Conservation (phyloP, 2,797 vertebrate species). For the Oreonectes daqikongensis region DNA sequence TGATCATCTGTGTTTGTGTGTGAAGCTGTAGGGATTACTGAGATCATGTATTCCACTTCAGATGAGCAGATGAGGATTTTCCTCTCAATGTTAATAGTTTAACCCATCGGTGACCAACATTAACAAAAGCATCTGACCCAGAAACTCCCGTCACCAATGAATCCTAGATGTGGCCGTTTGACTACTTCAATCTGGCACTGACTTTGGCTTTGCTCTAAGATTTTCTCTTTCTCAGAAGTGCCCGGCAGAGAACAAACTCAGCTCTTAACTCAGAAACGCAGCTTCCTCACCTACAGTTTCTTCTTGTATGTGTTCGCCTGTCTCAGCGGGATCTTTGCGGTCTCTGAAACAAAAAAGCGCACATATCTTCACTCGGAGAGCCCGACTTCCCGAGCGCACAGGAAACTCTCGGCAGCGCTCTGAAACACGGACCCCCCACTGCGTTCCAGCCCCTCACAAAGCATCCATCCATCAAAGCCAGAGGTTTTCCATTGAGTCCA, state of each 20-base stretch:
- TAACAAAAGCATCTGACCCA: neutral
- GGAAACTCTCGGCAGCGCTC: constrained; percentile 4
- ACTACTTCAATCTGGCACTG: constrained; percentile 13
- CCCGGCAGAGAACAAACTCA: constrained; percentile 9
- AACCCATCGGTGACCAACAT: neutral
- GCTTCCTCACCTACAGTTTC: constrained; percentile 6
- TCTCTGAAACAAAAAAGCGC: constrained; percentile 35
- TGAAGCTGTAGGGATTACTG: neutral
- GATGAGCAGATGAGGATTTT: neutral
- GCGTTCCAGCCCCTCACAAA: constrained; percentile 49
- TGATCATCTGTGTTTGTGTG: no score
- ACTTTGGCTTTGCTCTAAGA: neutral
- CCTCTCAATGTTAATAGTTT: neutral
- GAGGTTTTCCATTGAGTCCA: constrained; percentile 15
- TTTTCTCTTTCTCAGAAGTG: neutral
- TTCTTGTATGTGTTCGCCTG: neutral
- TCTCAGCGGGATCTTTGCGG: constrained; percentile 15
- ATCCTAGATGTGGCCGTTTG: constrained; percentile 32
- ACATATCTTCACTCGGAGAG: constrained; percentile 5
- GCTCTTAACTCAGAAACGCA: neutral
- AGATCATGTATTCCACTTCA: constrained; percentile 34
- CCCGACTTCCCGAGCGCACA: constrained; percentile 10
- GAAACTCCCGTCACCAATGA: constrained; percentile 10
- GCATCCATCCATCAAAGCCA: constrained; percentile 48
- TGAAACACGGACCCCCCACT: constrained; percentile 21